Evolutionary conservation across 2,113 vertebrate genomes (phyloP).

Genomic region (Raphicerus campestris): DNA sequence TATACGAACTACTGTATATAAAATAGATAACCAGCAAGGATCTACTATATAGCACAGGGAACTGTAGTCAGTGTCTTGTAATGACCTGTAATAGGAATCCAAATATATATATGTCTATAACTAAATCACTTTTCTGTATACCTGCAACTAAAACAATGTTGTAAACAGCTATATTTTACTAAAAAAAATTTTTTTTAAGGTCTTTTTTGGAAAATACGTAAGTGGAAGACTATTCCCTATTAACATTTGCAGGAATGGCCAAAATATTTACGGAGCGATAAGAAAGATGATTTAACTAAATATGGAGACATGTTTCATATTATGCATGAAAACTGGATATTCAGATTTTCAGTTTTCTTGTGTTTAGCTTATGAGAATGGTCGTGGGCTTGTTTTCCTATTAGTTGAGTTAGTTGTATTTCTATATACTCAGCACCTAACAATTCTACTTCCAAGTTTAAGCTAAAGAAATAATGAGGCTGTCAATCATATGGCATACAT

Average conservation of each 20-base stretch:
- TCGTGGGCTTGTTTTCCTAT: background rate
- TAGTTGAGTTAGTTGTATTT: background rate
- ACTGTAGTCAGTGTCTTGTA: background rate
- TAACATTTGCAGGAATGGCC: background rate
- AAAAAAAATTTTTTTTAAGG: background rate
- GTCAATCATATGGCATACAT: background rate
- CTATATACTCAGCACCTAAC: background rate
- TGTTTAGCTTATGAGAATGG: background rate
- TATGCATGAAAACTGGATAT: background rate
- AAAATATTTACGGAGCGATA: background rate
- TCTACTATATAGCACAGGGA: background rate
- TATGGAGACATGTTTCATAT: background rate
- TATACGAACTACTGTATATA: background rate
- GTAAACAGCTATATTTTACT: background rate
- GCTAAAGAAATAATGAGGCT: background rate
- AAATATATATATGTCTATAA: background rate
- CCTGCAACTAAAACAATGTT: background rate
- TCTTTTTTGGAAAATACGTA: background rate
- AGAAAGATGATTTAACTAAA: background rate
- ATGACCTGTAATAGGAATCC: background rate
- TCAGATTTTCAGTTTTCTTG: background rate
- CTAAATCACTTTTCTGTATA: background rate
- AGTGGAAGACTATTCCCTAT: background rate
- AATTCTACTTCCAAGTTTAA: background rate
- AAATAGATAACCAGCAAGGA: background rate